Evolutionary conservation across 1,140 invertebrate species (phyloP).

Genomic region (Drosophila watanabei): DNA sequence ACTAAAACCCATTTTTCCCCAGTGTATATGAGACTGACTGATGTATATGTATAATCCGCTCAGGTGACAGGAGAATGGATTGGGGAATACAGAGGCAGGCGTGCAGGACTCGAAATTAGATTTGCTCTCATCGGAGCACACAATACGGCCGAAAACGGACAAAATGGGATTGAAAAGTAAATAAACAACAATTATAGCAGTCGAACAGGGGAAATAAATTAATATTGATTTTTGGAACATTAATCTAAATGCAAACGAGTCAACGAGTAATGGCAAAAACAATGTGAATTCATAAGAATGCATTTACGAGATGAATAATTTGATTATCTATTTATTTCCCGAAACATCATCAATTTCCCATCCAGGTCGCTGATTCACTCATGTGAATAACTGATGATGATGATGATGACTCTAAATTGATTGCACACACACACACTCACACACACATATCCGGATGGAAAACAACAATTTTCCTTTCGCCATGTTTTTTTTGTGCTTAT

Average conservation of each 20-base stretch:
- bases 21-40: slow-evolving; percentile 18
- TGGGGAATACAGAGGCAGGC: slow-evolving; percentile 11
- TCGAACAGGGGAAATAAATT: slow-evolving; percentile 37
- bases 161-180: slow-evolving; percentile 47
- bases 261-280: slow-evolving; percentile 35
- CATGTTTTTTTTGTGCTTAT: slow-evolving; percentile 13
- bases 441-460: slow-evolving; percentile 5
- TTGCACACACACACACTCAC: slow-evolving; percentile 19
- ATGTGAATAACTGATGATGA: slow-evolving; percentile 57
- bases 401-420: slow-evolving; percentile 53
- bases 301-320: slow-evolving; percentile 40
- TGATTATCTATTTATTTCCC: slow-evolving; percentile 46
- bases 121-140: slow-evolving; percentile 26
- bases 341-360: slow-evolving; percentile 6
- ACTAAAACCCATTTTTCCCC: not conserved
- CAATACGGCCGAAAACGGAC: slow-evolving; percentile 32
- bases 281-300: slow-evolving; percentile 31
- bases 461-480: slow-evolving; percentile 5
- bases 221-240: slow-evolving; percentile 51
- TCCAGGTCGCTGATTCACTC: slow-evolving; percentile 26
- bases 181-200: slow-evolving; percentile 53
- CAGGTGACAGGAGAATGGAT: slow-evolving; percentile 5
- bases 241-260: slow-evolving; percentile 52
- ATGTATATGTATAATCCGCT: slow-evolving; percentile 5
- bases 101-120: slow-evolving; percentile 54